Conservation (phyloP, 2,113 vertebrate species). For the Crotalus viridis region DNA sequence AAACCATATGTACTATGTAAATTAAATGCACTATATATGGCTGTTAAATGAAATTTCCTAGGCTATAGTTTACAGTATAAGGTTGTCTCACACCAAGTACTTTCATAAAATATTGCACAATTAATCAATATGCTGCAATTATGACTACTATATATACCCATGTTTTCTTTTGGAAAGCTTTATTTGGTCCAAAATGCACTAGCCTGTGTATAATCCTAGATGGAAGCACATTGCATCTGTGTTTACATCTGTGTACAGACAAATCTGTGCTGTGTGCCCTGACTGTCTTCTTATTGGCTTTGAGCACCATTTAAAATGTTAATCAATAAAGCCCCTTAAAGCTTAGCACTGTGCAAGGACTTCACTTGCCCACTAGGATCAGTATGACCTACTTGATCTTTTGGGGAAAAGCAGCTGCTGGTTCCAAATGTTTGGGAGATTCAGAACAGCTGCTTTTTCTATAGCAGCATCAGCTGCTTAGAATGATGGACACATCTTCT, state of each 20-base stretch:
- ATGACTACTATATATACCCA: not conserved
- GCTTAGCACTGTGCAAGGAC: not conserved
- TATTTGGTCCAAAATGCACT: not conserved
- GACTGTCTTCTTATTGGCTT: not conserved
- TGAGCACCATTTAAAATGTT: too few species aligned
- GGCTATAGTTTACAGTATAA: not conserved
- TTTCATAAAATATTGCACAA: not conserved
- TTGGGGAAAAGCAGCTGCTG: too few species aligned
- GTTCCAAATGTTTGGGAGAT: too few species aligned
- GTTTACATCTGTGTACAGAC: not conserved
- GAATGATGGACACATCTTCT: too few species aligned
- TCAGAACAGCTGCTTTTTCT: too few species aligned
- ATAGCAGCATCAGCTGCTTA: too few species aligned
- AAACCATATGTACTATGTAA: not conserved
- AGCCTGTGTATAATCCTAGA: not conserved
- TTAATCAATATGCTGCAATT: not conserved
- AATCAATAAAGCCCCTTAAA: not conserved
- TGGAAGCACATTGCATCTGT: not conserved
- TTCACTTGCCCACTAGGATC: too few species aligned
- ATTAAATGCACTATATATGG: slow-evolving; percentile 7
- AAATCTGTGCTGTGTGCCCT: not conserved
- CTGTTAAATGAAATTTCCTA: slow-evolving; percentile 17
- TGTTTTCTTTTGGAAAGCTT: not conserved
- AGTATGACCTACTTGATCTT: too few species aligned
- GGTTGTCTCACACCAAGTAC: not conserved